phyloP scores from a whole-genome alignment of 2,888 invertebrate species.

The Dendrolimus pini region DNA sequence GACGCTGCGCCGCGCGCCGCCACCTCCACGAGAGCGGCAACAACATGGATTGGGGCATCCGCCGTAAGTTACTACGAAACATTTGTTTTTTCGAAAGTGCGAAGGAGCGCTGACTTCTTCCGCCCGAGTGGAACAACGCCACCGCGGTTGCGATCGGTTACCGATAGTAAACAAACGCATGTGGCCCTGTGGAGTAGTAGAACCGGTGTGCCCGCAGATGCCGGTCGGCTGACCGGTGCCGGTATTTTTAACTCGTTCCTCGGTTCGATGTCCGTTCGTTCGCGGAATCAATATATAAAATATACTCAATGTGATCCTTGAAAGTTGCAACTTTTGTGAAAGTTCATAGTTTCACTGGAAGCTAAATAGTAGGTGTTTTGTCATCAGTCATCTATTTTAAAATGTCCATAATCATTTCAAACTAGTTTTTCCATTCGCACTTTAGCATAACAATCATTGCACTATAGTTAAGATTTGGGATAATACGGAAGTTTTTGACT shows the following conservation, averaged over 20 bases:
- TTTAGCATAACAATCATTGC: conserved; percentile 24
- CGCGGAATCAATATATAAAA: conserved; percentile 51
- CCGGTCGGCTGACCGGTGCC: conserved; percentile 58
- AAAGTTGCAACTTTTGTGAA: conserved; percentile 46
- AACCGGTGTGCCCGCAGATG: conserved; percentile 71
- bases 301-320: conserved; percentile 67
- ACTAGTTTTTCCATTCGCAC: conserved; percentile 38
- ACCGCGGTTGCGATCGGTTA: conserved; percentile 38
- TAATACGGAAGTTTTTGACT: conserved; percentile 34
- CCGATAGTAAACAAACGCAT: conserved; percentile 75
- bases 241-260: conserved; percentile 74
- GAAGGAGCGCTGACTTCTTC: conserved; percentile 16
- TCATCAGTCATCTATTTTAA: conserved; percentile 28
- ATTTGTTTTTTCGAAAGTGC: conserved; percentile 29
- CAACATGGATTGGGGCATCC: conserved; percentile 74
- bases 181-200: conserved; percentile 59
- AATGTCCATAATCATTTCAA: conserved; percentile 49
- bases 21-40: conserved; percentile 31
- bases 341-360: conserved; percentile 35
- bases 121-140: conserved; percentile 26
- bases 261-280: conserved; percentile 72
- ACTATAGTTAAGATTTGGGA: conserved; percentile 22
- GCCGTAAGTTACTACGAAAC: conserved; percentile 60
- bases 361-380: conserved; percentile 29
- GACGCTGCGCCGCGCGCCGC: conserved; percentile 64